Evolutionary conservation across 1,140 invertebrate genomes (phyloP).

Genomic region (Nebria ingens): DNA sequence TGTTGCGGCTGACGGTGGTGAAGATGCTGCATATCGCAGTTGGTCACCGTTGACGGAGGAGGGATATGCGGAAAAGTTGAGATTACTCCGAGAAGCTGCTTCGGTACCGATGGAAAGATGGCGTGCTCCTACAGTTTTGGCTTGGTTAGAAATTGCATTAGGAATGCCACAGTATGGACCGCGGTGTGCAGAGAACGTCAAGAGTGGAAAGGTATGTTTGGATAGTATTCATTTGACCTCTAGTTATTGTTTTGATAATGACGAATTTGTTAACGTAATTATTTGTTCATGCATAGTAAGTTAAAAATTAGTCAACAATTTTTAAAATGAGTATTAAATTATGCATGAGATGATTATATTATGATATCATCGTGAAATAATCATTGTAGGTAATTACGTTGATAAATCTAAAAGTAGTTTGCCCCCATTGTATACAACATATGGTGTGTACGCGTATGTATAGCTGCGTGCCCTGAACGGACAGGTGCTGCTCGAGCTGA

Average conservation of each 20-base stretch:
- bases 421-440: neutral
- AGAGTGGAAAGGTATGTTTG: conserved; percentile 75
- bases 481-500: conserved; percentile 79
- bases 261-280: too few relatives aligned
- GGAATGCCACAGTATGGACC: conserved; percentile 90
- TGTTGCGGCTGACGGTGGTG: neutral
- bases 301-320: too few relatives aligned
- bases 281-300: neutral
- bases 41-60: conserved; percentile 77
- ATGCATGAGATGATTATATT: too few relatives aligned
- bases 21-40: conserved; percentile 32
- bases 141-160: conserved; percentile 85
- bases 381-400: too few relatives aligned
- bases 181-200: conserved; percentile 82
- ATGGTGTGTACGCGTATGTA: conserved; percentile 21
- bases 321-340: too few relatives aligned
- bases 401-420: too few relatives aligned
- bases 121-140: conserved; percentile 83
- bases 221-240: too few relatives aligned
- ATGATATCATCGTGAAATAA: too few relatives aligned
- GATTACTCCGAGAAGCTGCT: conserved; percentile 71
- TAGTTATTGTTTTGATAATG: too few relatives aligned
- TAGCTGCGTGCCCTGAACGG: conserved; percentile 51
- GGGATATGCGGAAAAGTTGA: conserved; percentile 71
- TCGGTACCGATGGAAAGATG: conserved; percentile 82